These are phyloP conservation scores for Pantala flavescens DNA, from an alignment of 1,140 invertebrate species.

Conservation along the genomic window DNA sequence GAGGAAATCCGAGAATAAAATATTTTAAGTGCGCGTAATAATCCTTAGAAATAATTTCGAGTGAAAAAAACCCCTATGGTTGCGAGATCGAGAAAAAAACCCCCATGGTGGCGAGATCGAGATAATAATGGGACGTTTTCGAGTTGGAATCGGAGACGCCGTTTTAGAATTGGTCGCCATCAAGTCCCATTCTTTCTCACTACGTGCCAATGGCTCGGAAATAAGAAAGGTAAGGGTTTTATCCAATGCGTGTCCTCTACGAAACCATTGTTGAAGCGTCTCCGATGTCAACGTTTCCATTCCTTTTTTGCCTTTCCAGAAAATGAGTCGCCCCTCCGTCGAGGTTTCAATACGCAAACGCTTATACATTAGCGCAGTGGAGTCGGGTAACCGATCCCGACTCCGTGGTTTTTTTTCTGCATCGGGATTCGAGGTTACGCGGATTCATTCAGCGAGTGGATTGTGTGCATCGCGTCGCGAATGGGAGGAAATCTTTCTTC, in stretches of 20 bases:
- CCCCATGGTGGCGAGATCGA: not conserved
- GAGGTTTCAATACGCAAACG: not conserved
- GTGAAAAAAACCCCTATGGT: not conserved
- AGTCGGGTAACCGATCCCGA: too few relatives aligned
- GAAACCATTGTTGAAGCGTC: not conserved
- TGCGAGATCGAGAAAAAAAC: not conserved
- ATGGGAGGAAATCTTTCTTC: too few relatives aligned
- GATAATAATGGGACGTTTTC: not conserved
- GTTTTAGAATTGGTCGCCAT: constrained; percentile 5
- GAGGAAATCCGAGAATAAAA: constrained; percentile 6
- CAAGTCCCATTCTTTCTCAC: not conserved
- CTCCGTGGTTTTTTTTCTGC: too few relatives aligned
- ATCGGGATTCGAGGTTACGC: too few relatives aligned
- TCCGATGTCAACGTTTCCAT: not conserved
- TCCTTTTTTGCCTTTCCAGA: not conserved
- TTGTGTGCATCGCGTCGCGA: too few relatives aligned
- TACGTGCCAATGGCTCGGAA: not conserved
- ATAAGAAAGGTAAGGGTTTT: not conserved
- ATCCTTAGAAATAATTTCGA: constrained; percentile 10
- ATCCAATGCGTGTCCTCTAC: not conserved
- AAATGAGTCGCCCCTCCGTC: not conserved
- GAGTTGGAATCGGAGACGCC: not conserved
- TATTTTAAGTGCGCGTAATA: constrained; percentile 6
- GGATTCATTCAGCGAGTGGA: too few relatives aligned
- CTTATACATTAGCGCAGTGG: too few relatives aligned